These are phyloP conservation scores for Drosophila algonquin DNA, from an alignment of 2,888 invertebrate genomes.

Conservation along the genomic window DNA sequence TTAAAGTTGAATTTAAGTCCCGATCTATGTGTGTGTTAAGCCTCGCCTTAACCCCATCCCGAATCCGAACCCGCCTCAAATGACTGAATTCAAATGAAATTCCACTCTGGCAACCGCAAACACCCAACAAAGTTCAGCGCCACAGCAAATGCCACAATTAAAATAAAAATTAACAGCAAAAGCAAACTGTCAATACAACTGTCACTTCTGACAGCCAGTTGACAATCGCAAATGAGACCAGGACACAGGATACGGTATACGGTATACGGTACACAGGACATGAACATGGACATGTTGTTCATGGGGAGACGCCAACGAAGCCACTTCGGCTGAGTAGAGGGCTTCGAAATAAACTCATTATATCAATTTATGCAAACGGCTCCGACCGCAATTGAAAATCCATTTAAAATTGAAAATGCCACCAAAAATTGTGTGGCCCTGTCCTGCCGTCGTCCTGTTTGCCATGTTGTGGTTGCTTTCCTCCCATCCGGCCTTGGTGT, in stretches of 20 bases:
- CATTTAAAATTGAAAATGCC: slow-evolving; percentile 79
- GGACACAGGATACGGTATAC: background rate
- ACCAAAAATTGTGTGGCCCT: slow-evolving; percentile 17
- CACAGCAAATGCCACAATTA: slow-evolving; percentile 62
- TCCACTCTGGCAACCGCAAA: slow-evolving; percentile 29
- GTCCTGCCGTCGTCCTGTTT: slow-evolving; percentile 16
- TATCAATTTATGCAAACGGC: slow-evolving; percentile 82
- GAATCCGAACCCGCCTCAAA: background rate
- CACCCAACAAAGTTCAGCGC: slow-evolving; percentile 32
- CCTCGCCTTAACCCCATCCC: background rate
- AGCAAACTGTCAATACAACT: slow-evolving; percentile 71
- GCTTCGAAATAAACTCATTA: slow-evolving; percentile 77
- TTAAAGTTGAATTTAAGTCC: slow-evolving; percentile 3
- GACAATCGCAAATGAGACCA: slow-evolving; percentile 71
- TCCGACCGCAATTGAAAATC: slow-evolving; percentile 82
- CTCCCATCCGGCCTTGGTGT: slow-evolving; percentile 10
- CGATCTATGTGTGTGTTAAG: background rate
- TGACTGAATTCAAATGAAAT: slow-evolving; percentile 21
- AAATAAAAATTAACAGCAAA: slow-evolving; percentile 67
- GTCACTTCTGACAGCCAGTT: slow-evolving; percentile 67
- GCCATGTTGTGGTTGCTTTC: slow-evolving; percentile 13
- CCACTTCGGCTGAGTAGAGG: slow-evolving; percentile 51
- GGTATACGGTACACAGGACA: background rate
- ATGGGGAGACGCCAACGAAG: slow-evolving; percentile 50
- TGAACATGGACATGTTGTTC: background rate